Conservation (phyloP, 2,888 invertebrate species). For the Gymnosoma rotundatum region DNA sequence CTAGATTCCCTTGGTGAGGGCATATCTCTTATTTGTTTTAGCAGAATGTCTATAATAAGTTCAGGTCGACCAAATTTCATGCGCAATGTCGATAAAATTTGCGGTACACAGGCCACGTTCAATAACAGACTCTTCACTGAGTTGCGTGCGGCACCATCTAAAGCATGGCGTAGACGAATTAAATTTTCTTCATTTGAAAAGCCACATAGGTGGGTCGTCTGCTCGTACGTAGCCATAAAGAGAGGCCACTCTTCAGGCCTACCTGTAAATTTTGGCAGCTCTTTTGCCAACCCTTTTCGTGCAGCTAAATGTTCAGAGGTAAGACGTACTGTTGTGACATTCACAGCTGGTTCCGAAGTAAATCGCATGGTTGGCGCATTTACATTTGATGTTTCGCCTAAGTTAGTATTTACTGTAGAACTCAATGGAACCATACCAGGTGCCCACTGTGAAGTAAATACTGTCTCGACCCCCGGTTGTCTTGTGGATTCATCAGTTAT, state of each 20-base stretch:
- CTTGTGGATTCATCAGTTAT: neutral
- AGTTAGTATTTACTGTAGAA: neutral
- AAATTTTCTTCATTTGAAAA: slow-evolving; percentile 43
- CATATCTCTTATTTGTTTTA: slow-evolving; percentile 56
- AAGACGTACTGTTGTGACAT: slow-evolving; percentile 19
- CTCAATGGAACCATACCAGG: too few relatives aligned
- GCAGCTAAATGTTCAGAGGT: slow-evolving; percentile 50
- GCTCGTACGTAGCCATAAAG: slow-evolving; percentile 55
- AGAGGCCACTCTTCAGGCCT: slow-evolving; percentile 25
- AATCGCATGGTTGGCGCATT: neutral
- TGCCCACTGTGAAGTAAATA: too few relatives aligned
- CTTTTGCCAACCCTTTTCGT: slow-evolving; percentile 21
- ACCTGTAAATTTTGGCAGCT: slow-evolving; percentile 6
- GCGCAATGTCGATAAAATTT: slow-evolving; percentile 59
- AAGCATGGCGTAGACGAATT: too few relatives aligned
- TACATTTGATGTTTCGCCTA: neutral
- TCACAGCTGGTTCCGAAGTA: neutral
- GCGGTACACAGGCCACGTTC: slow-evolving; percentile 51
- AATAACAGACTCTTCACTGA: slow-evolving; percentile 51
- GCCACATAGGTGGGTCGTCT: slow-evolving; percentile 56
- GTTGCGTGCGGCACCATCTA: slow-evolving; percentile 21
- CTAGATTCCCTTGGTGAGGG: neutral
- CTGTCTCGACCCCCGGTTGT: neutral
- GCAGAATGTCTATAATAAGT: slow-evolving; percentile 56
- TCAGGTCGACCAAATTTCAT: slow-evolving; percentile 64